A percentile compares a stretch with the other conserved stretches of the same genome.
These are phyloP conservation scores for Hemibagrus wyckioides DNA, from an alignment of 2,113 vertebrate genomes.

Conservation along the genomic window DNA sequence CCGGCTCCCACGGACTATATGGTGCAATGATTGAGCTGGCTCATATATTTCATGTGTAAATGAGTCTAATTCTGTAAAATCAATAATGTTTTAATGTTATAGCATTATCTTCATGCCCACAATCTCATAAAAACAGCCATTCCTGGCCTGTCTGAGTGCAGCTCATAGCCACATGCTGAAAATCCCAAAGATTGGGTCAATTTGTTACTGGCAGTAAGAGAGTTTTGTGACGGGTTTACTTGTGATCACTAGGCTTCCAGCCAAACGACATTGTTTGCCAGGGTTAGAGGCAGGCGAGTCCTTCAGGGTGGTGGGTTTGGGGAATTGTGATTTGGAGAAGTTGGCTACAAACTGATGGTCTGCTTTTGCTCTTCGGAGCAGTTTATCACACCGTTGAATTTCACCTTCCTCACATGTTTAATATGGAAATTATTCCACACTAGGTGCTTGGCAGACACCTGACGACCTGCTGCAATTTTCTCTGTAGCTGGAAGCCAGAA, in stretches of 20 bases:
- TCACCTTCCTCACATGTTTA: neutral
- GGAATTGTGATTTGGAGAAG: neutral
- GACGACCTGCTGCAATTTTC: constrained; percentile 26
- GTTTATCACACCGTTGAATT: neutral
- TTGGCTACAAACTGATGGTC: neutral
- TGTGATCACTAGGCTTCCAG: constrained; percentile 21
- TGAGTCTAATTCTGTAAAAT: neutral
- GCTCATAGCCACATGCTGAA: constrained; percentile 11
- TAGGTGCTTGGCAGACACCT: constrained; percentile 16
- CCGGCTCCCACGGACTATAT: neutral
- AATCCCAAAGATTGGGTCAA: constrained; percentile 26
- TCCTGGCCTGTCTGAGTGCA: constrained; percentile 8
- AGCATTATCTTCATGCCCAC: constrained; percentile 12
- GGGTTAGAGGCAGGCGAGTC: neutral
- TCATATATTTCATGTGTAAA: constrained; percentile 1
- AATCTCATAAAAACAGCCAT: constrained; percentile 7
- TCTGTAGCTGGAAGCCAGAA: constrained; percentile 36
- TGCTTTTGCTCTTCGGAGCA: neutral
- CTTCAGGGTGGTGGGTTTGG: constrained; percentile 13
- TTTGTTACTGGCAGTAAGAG: constrained; percentile 31
- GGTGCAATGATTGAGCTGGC: neutral
- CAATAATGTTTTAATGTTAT: constrained; percentile 12
- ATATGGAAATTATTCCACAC: constrained; percentile 22
- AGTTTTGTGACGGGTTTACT: constrained; percentile 27
- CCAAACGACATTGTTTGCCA: constrained; percentile 46